Percentiles rank a stretch among this genome's conserved stretches.
Evolutionary conservation across 2,113 vertebrate genomes (phyloP).

Genomic region (Gymnogyps californianus): DNA sequence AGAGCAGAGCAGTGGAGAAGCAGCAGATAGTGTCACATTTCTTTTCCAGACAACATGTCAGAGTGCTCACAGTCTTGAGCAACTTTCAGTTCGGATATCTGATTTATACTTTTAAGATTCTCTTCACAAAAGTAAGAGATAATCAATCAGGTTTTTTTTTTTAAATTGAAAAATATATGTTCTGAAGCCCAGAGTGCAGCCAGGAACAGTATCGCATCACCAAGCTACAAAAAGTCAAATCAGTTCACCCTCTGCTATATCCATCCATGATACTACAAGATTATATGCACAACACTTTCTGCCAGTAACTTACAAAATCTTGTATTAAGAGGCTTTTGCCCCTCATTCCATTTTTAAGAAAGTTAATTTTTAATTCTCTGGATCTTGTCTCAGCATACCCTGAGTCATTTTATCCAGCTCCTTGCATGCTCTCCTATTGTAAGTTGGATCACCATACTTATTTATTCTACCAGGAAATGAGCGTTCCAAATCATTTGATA

Average conservation of each 20-base stretch:
- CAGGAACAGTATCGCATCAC: not conserved
- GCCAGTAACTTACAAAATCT: not conserved
- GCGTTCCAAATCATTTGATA: not conserved
- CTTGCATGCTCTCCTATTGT: not conserved
- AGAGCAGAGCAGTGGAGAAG: not conserved
- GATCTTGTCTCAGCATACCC: not conserved
- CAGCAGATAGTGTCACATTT: not conserved
- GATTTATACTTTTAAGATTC: not conserved
- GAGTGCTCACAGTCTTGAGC: not conserved
- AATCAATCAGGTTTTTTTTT: not conserved
- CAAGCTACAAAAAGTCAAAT: not conserved
- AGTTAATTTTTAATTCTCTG: not conserved
- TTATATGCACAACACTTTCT: not conserved
- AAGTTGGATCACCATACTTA: not conserved
- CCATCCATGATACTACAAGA: not conserved
- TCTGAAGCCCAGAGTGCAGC: not conserved
- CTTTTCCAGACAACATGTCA: not conserved
- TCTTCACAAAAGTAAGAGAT: not conserved
- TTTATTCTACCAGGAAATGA: not conserved
- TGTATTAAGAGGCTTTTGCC: not conserved
- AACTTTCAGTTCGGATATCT: not conserved
- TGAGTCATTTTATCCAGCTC: not conserved
- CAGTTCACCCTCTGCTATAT: not conserved
- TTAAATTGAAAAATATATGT: not conserved
- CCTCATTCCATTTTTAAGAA: not conserved